Conservation (phyloP, 2,113 vertebrate genomes). For the Lycocorax pyrrhopterus region DNA sequence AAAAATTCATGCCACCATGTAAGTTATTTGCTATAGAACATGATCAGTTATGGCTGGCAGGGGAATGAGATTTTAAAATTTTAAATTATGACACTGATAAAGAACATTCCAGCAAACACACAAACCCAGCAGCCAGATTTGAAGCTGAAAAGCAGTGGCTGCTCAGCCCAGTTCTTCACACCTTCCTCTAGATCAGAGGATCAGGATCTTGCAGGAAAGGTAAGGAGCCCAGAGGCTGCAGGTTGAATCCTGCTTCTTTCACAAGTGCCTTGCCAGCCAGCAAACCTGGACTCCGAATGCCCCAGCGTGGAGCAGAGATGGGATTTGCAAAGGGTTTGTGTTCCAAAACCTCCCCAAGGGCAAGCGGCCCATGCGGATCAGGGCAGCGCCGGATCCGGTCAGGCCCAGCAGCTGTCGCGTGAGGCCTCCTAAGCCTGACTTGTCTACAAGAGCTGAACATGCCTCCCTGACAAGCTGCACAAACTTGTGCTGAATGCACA, state of each 20-base stretch:
- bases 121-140: not conserved
- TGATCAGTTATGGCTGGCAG: not conserved
- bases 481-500: not conserved
- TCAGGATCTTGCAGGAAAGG: not conserved
- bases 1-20: not conserved
- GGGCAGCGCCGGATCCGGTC: not conserved
- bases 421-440: not conserved
- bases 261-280: not conserved
- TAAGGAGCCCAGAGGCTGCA: not conserved
- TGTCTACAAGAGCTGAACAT: not conserved
- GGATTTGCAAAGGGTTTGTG: not conserved
- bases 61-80: not conserved
- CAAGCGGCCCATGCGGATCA: not conserved
- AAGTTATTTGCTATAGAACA: not conserved
- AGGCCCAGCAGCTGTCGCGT: not conserved
- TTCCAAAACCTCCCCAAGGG: not conserved
- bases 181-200: not conserved
- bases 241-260: not conserved
- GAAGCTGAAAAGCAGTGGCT: not conserved
- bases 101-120: not conserved
- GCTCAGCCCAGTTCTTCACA: not conserved
- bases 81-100: not conserved
- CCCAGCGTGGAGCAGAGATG: not conserved
- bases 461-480: not conserved
- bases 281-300: not conserved